Conservation (phyloP, 2,113 vertebrate genomes). For the Leucoraja erinaceus region DNA sequence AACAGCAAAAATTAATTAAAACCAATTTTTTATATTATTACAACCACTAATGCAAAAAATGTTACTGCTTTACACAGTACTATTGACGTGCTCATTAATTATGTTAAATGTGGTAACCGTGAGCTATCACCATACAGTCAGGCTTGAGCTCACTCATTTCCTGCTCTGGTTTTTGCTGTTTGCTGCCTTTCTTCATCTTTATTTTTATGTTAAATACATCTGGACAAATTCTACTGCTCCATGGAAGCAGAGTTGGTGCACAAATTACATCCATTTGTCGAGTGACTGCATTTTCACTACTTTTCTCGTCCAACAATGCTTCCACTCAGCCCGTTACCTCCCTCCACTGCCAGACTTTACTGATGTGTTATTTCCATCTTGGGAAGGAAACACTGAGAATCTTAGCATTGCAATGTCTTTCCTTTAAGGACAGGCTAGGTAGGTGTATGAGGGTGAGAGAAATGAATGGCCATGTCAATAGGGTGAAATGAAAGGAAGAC, state of each 20-base stretch:
- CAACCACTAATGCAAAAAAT: not conserved
- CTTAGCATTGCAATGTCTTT: not conserved
- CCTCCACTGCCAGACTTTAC: not conserved
- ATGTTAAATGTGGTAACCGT: conserved; percentile 52
- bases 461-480: not conserved
- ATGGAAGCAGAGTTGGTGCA: not conserved
- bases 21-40: not conserved
- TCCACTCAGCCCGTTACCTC: not conserved
- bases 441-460: not conserved
- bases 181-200: conserved; percentile 84
- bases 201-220: conserved; percentile 57
- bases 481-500: not conserved
- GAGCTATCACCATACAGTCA: conserved; percentile 63
- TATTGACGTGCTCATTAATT: conserved; percentile 75
- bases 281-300: conserved; percentile 41
- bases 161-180: conserved; percentile 62
- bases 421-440: not conserved
- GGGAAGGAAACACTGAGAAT: not conserved
- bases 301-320: conserved; percentile 25
- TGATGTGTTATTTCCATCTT: not conserved
- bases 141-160: conserved; percentile 77
- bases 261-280: conserved; percentile 61
- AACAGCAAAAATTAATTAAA: not conserved
- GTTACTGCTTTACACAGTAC: conserved; percentile 33
- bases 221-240: conserved; percentile 72